Base-by-base conservation (phyloP, 1,140 invertebrate species). In the Sarcophaga bullata region DNA sequence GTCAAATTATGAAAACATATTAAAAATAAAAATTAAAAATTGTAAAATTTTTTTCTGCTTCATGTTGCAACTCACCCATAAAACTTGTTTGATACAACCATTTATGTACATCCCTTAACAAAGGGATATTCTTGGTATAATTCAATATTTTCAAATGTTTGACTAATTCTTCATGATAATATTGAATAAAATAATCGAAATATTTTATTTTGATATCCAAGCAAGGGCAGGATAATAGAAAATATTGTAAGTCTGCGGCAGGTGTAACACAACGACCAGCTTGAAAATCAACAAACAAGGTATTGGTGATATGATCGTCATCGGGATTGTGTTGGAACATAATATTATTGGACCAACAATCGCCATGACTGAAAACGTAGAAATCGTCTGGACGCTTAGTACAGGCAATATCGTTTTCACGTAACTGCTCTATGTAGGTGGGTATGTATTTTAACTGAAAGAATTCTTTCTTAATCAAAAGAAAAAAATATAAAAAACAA, bases 311-410 rank as follows among this genome's bases (percentile, higher is more conserved):
- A 83, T 91, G 90, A 1, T 87, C 90, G 3, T 90, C 76, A 0
- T 90, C 82, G 25, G 25, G 25, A 81, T 92, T 87, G 83, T 94
- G 93, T 58, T 91, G 90, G 86, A 94, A 94, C 83, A 94, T 86
- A 85, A 94, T 92, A 84, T 94, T 94, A 84, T 94, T 94, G 0
- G 92, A 86, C 93, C 93, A 94, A 8, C 90, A 90, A 85, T 94
- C 94, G 9, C 93, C 93, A 81, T 94, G 93, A 84, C 92, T 93
- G 13, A 94, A 87, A 3, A 94, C 92, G 83, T 91, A 91, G 80
- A 93, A 93, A 58, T 91, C 91, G 8, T 91, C 87, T 0, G 89
- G 84, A 19, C 92, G 78, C 1, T 15, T 37, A 1, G 81, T 62
- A 17, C 73, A 76, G 1, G 83, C n/a, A n/a, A 85, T 82, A 76